phyloP scores from a whole-genome alignment of 2,888 invertebrate species.

The Plutella xylostella region DNA sequence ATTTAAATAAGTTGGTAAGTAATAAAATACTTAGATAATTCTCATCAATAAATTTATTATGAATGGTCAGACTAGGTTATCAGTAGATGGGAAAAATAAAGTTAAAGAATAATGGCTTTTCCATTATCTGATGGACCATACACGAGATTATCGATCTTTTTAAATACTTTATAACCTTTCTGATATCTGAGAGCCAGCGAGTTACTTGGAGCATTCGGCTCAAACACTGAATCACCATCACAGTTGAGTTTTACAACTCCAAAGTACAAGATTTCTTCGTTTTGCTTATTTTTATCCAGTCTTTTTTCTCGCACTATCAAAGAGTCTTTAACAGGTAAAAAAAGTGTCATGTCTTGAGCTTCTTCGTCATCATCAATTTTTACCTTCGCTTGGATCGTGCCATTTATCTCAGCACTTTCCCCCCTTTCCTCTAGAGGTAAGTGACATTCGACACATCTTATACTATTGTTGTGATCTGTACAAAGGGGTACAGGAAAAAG shows the following conservation, averaged over 20 bases:
- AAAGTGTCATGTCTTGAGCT: conserved; percentile 39
- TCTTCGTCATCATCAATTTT: conserved; percentile 29
- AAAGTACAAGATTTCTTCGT: conserved; percentile 41
- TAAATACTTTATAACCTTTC: too few species aligned
- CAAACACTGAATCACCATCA: conserved; percentile 41
- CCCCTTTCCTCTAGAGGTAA: conserved; percentile 37
- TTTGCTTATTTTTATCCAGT: conserved; percentile 20
- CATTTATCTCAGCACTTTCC: conserved; percentile 28
- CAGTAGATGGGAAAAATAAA: too few species aligned
- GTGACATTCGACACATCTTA: conserved; percentile 62
- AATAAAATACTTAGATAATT: too few species aligned
- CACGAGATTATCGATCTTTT: too few species aligned
- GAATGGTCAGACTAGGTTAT: too few species aligned
- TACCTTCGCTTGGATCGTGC: conserved; percentile 56
- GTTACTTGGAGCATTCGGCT: conserved; percentile 33
- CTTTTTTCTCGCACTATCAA: conserved; percentile 45
- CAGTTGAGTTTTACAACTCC: conserved; percentile 45
- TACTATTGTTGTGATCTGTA: conserved; percentile 46
- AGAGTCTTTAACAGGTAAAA: conserved; percentile 46
- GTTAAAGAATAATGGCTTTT: too few species aligned
- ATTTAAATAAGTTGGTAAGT: too few species aligned
- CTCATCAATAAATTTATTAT: too few species aligned
- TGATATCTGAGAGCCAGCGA: conserved; percentile 56
- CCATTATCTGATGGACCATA: too few species aligned
- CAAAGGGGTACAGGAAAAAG: conserved; percentile 65